Conservation (phyloP, 2,888 invertebrate species). For the Polyploca ridens region DNA sequence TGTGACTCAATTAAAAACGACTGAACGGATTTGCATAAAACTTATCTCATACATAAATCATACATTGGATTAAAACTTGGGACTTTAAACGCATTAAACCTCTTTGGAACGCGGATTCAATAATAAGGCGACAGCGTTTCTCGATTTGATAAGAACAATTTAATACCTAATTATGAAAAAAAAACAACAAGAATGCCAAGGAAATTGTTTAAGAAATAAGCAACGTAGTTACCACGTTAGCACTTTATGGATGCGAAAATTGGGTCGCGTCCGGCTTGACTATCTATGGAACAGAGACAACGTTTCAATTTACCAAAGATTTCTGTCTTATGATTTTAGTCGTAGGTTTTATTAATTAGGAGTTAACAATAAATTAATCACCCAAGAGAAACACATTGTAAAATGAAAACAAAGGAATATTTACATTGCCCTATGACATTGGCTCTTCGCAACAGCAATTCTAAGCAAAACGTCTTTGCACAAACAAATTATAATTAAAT, state of each 20-base stretch:
- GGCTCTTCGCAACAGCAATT: background rate
- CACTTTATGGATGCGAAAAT: background rate
- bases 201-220: background rate
- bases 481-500: constrained; percentile 20
- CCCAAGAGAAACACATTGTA: constrained; percentile 8
- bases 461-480: constrained; percentile 6
- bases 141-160: too few species aligned
- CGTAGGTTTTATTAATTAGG: background rate
- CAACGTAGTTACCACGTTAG: background rate
- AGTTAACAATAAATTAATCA: constrained; percentile 1
- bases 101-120: too few species aligned
- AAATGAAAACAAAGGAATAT: constrained; percentile 6
- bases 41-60: too few species aligned
- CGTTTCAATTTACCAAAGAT: constrained; percentile 6
- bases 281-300: background rate
- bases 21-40: too few species aligned
- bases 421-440: constrained; percentile 12
- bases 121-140: too few species aligned
- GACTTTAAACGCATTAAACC: too few species aligned
- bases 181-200: too few species aligned
- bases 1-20: too few species aligned
- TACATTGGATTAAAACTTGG: too few species aligned
- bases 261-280: background rate
- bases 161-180: too few species aligned
- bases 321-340: background rate